A percentile compares a stretch with the other conserved stretches of the same genome.
Evolutionary conservation across 1,140 invertebrate genomes (phyloP).

Genomic region (Drosophila mayri): DNA sequence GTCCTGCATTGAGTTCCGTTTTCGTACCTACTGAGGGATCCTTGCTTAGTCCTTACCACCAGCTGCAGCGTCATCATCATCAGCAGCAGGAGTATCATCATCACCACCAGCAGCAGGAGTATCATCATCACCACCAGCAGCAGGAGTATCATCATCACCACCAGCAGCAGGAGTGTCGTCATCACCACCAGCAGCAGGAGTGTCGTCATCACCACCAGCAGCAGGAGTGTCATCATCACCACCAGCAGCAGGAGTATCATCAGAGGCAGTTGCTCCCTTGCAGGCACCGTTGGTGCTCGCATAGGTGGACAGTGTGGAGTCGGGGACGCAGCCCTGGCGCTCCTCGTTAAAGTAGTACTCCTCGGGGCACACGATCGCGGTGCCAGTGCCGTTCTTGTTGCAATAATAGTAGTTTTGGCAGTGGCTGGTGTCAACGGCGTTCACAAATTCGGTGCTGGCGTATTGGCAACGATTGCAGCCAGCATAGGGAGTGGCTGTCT

Average conservation of each 20-base stretch:
- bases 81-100: neutral
- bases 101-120: neutral
- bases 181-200: too few species aligned
- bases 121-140: neutral
- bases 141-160: neutral
- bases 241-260: too few species aligned
- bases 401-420: constrained; percentile 56
- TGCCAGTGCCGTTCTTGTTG: constrained; percentile 3
- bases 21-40: neutral
- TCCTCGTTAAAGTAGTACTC: constrained; percentile 38
- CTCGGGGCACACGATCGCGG: fast-evolving
- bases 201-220: neutral
- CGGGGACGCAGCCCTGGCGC: constrained; percentile 17
- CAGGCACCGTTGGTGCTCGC: constrained; percentile 26
- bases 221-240: neutral
- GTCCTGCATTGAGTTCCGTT: constrained; percentile 11
- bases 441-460: constrained; percentile 18
- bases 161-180: neutral
- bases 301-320: fast-evolving
- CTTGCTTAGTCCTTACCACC: neutral
- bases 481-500: neutral
- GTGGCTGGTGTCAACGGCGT: constrained; percentile 23
- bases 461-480: constrained; percentile 64
- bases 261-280: constrained; percentile 5
- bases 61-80: neutral